Evolutionary conservation across 2,113 vertebrate genomes (phyloP).

Genomic region (Caretta caretta): DNA sequence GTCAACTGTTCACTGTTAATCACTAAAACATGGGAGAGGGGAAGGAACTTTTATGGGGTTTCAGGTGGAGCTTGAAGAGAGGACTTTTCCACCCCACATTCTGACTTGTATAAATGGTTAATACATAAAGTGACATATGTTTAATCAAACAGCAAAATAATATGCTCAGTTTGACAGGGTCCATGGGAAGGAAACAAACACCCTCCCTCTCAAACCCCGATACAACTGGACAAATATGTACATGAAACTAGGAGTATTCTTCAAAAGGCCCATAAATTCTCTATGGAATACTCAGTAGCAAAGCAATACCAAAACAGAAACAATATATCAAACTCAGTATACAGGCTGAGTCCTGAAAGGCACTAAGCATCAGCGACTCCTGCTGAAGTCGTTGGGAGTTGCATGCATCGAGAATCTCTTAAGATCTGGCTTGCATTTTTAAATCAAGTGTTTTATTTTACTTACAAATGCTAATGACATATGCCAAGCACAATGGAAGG

Average conservation of each 20-base stretch:
- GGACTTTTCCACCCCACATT: not conserved
- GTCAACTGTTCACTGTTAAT: not conserved
- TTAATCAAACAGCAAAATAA: conserved; percentile 61
- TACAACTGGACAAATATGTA: not conserved
- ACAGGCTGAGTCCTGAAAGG: conserved; percentile 20
- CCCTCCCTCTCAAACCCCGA: no score
- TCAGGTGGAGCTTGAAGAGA: not conserved
- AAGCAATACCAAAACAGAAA: conserved; percentile 36
- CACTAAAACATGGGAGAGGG: not conserved
- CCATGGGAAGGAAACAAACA: not conserved
- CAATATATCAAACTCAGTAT: conserved; percentile 15
- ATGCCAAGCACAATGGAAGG: conserved; percentile 25
- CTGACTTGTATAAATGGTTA: conserved; percentile 48
- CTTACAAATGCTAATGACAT: conserved; percentile 31
- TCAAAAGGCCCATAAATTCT: conserved; percentile 43
- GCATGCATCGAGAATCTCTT: not conserved
- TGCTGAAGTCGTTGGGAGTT: conserved; percentile 12
- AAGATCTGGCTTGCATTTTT: conserved; percentile 46
- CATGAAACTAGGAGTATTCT: conserved; percentile 26
- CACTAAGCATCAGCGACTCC: not conserved
- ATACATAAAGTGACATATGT: conserved; percentile 49
- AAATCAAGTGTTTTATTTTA: conserved; percentile 59
- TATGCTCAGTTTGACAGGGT: conserved; percentile 47
- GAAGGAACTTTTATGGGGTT: not conserved
- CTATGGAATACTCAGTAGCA: conserved; percentile 10